phyloP scores from a whole-genome alignment of 2,113 vertebrate species.

The Gadus macrocephalus region DNA sequence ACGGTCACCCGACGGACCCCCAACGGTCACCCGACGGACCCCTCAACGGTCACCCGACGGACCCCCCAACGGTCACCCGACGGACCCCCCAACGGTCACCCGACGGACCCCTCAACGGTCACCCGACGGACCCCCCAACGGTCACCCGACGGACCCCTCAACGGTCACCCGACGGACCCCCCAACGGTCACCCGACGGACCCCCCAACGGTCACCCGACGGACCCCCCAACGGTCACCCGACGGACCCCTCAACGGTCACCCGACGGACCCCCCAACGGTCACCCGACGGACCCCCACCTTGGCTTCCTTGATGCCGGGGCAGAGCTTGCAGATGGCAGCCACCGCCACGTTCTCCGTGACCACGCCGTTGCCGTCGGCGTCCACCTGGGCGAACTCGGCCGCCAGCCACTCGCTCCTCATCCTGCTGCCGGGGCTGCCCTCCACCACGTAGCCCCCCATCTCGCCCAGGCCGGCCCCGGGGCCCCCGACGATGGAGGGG shows the following conservation, averaged over 20 bases:
- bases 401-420: slow-evolving; percentile 84
- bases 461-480: slow-evolving; percentile 69
- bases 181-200: neutral
- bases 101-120: neutral
- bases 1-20: neutral
- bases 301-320: slow-evolving; percentile 89
- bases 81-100: neutral
- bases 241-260: neutral
- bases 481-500: slow-evolving; percentile 79
- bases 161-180: neutral
- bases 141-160: neutral
- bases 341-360: slow-evolving; percentile 87
- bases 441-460: slow-evolving; percentile 80
- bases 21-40: neutral
- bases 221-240: neutral
- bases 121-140: neutral
- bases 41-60: neutral
- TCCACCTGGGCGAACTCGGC: slow-evolving; percentile 84
- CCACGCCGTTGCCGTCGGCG: slow-evolving; percentile 87
- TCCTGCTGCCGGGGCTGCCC: slow-evolving; percentile 77
- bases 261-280: neutral
- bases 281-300: slow-evolving; percentile 61
- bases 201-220: neutral
- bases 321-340: slow-evolving; percentile 87
- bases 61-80: neutral